Conservation (phyloP, 1,140 invertebrate genomes). For the Plectrocnemia conspersa region DNA sequence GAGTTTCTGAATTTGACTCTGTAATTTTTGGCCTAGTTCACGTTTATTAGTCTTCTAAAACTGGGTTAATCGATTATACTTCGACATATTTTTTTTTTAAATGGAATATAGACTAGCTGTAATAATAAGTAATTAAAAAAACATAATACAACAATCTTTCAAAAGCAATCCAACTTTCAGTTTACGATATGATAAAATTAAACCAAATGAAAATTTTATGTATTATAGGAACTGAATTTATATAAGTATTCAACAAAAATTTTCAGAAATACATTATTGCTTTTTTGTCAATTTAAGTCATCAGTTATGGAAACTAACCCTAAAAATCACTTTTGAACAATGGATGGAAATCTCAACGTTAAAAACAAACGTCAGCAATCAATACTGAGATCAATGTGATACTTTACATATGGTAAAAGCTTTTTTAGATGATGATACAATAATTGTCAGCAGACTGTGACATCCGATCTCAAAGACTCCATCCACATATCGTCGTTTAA, state of each 20-base stretch:
- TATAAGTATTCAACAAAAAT: not conserved
- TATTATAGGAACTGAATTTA: not conserved
- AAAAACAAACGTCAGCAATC: not conserved
- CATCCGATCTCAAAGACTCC: constrained; percentile 30
- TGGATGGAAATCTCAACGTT: not conserved
- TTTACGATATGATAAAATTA: not conserved
- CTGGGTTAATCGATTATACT: too few relatives aligned
- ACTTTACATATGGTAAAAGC: not conserved
- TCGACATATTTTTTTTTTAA: too few relatives aligned
- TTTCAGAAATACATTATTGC: not conserved
- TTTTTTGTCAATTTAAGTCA: too few relatives aligned
- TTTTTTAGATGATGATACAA: too few relatives aligned
- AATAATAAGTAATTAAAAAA: not conserved
- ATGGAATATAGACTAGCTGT: not conserved
- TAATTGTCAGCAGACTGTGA: constrained; percentile 33
- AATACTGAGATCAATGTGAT: not conserved
- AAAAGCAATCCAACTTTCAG: not conserved
- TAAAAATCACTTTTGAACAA: too few relatives aligned
- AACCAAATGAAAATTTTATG: not conserved
- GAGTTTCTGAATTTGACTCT: not conserved
- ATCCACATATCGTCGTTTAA: constrained; percentile 32
- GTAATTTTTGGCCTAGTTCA: too few relatives aligned
- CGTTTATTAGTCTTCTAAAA: too few relatives aligned
- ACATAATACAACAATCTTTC: not conserved
- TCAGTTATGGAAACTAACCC: too few relatives aligned